A percentile compares a stretch with the other conserved stretches of the same genome.
phyloP scores from a whole-genome alignment of 2,797 vertebrate species.

The Anas bernieri region DNA sequence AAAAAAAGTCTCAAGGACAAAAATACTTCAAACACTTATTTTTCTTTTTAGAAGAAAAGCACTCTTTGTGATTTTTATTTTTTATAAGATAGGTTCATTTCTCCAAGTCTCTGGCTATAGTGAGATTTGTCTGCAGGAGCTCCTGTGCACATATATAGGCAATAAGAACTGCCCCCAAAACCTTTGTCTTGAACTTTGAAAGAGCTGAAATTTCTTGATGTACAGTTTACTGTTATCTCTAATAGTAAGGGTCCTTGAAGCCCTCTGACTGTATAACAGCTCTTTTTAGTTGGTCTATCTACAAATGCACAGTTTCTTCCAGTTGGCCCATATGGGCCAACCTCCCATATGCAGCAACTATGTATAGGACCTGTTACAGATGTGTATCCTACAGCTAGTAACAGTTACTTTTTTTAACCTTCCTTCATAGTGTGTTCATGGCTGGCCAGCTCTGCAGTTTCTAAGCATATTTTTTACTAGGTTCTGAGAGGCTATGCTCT shows the following conservation, averaged over 20 bases:
- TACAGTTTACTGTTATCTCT: background rate
- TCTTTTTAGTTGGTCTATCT: background rate
- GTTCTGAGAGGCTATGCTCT: background rate
- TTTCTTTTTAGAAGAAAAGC: background rate
- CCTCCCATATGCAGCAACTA: background rate
- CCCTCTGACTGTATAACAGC: background rate
- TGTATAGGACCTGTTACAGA: background rate
- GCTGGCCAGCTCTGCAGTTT: background rate
- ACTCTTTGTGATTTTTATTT: background rate
- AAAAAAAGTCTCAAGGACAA: background rate
- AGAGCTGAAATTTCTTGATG: background rate
- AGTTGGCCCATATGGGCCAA: background rate
- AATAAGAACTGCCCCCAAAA: background rate
- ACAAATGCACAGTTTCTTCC: background rate
- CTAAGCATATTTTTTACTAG: background rate
- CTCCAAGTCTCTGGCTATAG: background rate
- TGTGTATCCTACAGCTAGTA: background rate
- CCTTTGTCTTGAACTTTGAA: background rate
- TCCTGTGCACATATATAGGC: background rate
- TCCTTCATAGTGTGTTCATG: background rate
- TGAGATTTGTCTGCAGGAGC: background rate
- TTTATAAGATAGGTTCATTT: background rate
- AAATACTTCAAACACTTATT: background rate
- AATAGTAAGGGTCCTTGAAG: background rate
- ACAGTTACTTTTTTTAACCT: background rate